Evolutionary conservation across 2,797 vertebrate genomes (phyloP).

Genomic region (Danio kyathit): DNA sequence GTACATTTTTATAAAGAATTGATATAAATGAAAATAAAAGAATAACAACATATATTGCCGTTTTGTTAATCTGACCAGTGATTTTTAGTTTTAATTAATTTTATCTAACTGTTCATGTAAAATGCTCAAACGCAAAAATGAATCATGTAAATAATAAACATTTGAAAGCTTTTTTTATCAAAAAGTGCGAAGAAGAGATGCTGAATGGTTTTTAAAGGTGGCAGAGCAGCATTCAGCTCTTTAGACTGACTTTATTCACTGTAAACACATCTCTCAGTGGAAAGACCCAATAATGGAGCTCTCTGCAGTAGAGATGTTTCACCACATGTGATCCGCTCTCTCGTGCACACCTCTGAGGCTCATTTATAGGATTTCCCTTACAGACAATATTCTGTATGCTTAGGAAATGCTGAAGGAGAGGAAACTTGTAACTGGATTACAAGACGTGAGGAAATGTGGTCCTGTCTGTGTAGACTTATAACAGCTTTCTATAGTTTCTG

Average conservation of each 20-base stretch:
- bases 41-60: too few species aligned
- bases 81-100: too few species aligned
- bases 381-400: slow-evolving; percentile 26
- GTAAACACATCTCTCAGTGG: slow-evolving; percentile 9
- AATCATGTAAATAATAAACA: too few species aligned
- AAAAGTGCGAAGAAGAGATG: neutral
- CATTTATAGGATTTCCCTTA: slow-evolving; percentile 46
- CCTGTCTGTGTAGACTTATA: slow-evolving; percentile 23
- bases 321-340: slow-evolving; percentile 22
- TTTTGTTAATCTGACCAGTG: too few species aligned
- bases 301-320: slow-evolving; percentile 40
- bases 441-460: slow-evolving; percentile 35
- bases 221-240: slow-evolving; percentile 2
- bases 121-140: too few species aligned
- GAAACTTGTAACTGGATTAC: slow-evolving; percentile 36
- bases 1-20: too few species aligned
- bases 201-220: neutral
- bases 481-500: slow-evolving; percentile 36
- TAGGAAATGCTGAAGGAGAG: slow-evolving; percentile 41
- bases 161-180: too few species aligned
- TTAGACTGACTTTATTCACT: slow-evolving; percentile 21
- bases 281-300: slow-evolving; percentile 14
- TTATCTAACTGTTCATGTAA: too few species aligned
- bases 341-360: slow-evolving; percentile 23
- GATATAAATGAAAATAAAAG: too few species aligned